Percentiles rank a stretch among this genome's conserved stretches.
phyloP scores from a whole-genome alignment of 2,113 vertebrate species.

The Oryzias melastigma region DNA sequence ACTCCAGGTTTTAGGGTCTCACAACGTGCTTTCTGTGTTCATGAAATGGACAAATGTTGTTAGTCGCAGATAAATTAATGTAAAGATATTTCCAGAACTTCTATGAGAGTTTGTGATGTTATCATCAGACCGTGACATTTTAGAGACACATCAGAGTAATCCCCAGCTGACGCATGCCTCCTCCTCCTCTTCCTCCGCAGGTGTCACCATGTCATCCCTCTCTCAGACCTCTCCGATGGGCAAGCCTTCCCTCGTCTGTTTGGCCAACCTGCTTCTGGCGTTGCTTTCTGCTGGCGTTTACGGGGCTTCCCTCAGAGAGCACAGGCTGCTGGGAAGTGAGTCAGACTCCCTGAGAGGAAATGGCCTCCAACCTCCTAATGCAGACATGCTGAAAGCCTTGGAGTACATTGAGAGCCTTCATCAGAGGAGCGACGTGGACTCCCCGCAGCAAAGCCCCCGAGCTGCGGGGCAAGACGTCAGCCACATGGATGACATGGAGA shows the following conservation, averaged over 20 bases:
- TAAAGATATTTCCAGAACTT: too few species aligned
- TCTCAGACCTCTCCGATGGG: conserved; percentile 58
- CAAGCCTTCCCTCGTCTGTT: conserved; percentile 67
- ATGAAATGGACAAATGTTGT: not conserved
- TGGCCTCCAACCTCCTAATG: conserved; percentile 76
- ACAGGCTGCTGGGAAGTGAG: conserved; percentile 82
- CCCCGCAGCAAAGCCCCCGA: conserved; percentile 44
- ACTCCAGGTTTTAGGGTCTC: not conserved
- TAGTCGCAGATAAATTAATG: too few species aligned
- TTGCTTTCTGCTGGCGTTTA: conserved; percentile 65
- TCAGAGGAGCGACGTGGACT: conserved; percentile 75
- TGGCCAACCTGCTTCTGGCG: conserved; percentile 74
- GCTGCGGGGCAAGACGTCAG: conserved; percentile 63
- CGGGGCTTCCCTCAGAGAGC: conserved; percentile 84
- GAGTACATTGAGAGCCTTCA: conserved; percentile 91
- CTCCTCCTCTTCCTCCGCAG: conserved; percentile 70
- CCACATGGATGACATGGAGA: conserved; percentile 49
- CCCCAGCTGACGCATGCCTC: conserved; percentile 38
- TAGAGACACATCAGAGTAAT: too few species aligned
- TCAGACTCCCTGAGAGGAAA: conserved; percentile 68
- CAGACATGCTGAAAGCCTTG: conserved; percentile 92
- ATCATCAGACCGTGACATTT: conserved; percentile 1
- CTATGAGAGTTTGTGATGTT: not conserved
- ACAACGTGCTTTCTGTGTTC: not conserved
- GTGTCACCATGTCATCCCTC: conserved; percentile 79